Evolutionary conservation across 2,888 invertebrate species (phyloP).

Genomic region (Pemphredon lugubris): DNA sequence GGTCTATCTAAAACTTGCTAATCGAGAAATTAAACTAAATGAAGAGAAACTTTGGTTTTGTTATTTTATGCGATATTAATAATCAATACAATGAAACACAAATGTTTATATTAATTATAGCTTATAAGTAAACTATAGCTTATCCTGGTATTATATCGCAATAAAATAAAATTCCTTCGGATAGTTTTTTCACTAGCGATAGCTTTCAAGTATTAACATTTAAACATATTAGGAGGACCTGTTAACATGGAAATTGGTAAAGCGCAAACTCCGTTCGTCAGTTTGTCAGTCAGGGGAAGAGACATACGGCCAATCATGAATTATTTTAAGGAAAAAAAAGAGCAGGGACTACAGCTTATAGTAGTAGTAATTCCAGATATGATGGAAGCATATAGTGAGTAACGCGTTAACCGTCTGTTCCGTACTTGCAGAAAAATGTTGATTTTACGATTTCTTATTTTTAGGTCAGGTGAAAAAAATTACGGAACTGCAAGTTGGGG

Average conservation of each 20-base stretch:
- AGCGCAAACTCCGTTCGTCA: conserved; percentile 60
- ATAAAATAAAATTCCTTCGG: no score
- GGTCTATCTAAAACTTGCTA: no score
- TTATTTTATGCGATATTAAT: no score
- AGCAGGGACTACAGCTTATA: conserved; percentile 81
- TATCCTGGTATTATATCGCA: no score
- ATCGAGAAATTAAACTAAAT: no score
- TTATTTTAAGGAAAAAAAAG: conserved; percentile 65
- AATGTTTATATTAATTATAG: no score
- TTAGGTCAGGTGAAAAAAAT: conserved; percentile 85
- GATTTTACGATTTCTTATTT: conserved; percentile 5
- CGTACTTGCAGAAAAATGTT: not conserved
- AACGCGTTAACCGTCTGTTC: conserved; percentile 1
- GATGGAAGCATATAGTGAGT: conserved; percentile 82
- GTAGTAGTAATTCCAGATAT: conserved; percentile 84
- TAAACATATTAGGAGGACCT: conserved; percentile 9
- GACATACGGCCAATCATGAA: conserved; percentile 48
- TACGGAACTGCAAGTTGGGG: conserved; percentile 86
- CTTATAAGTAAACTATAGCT: no score
- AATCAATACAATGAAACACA: no score
- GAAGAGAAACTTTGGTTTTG: no score
- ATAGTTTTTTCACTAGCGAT: not conserved
- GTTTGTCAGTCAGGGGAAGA: not conserved
- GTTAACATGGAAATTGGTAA: conserved; percentile 72
- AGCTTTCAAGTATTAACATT: not conserved